phyloP scores from a whole-genome alignment of 2,113 vertebrate genomes.

The Bostrychus sinensis region DNA sequence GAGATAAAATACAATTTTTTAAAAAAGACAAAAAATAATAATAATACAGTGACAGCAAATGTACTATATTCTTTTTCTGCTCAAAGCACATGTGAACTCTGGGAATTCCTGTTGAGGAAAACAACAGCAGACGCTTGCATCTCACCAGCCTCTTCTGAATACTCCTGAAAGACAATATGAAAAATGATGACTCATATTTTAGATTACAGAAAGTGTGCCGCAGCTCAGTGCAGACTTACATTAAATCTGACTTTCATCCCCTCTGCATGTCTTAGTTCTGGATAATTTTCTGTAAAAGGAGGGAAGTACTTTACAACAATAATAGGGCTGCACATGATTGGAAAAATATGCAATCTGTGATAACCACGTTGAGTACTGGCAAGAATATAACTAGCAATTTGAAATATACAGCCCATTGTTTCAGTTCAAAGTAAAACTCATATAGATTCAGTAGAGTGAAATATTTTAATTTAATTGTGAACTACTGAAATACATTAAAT shows the following conservation, averaged over 20 bases:
- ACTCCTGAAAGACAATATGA: conserved; percentile 35
- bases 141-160: conserved; percentile 18
- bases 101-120: conserved; percentile 51
- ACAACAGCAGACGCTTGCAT: conserved; percentile 30
- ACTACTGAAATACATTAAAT: too few species aligned
- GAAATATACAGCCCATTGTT: too few species aligned
- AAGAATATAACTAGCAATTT: too few species aligned
- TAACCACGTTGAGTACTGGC: too few species aligned
- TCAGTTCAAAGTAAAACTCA: too few species aligned
- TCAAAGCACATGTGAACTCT: conserved; percentile 31
- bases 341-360: background rate
- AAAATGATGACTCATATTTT: background rate
- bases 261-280: conserved; percentile 12
- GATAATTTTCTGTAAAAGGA: conserved; percentile 44
- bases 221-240: conserved; percentile 46
- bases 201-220: conserved; percentile 6
- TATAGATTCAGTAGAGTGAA: too few species aligned
- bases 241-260: conserved; percentile 23
- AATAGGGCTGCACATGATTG: too few species aligned
- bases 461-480: too few species aligned
- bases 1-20: background rate
- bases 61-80: background rate
- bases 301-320: background rate
- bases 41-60: conserved; percentile 27
- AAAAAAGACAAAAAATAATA: conserved; percentile 12